phyloP scores from a whole-genome alignment of 2,888 invertebrate genomes.

The Drosophila pseudotakahashii region DNA sequence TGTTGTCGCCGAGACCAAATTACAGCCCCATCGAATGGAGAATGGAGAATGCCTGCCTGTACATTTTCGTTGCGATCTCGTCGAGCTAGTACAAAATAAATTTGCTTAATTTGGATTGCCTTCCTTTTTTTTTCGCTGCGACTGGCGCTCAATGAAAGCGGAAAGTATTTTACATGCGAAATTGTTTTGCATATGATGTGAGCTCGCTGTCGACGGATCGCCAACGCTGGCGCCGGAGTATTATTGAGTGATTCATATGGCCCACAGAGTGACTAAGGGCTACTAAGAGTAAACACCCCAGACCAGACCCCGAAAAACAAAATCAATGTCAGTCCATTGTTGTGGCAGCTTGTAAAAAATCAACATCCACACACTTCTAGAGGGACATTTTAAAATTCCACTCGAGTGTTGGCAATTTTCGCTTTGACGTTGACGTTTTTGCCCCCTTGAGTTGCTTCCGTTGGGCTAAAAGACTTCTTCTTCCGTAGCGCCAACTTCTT shows the following conservation, averaged over 20 bases:
- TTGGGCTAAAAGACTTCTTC: slow-evolving; percentile 53
- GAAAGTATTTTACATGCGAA: slow-evolving; percentile 55
- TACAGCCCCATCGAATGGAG: slow-evolving; percentile 23
- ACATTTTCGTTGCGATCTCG: slow-evolving; percentile 13
- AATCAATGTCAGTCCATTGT: slow-evolving; percentile 71
- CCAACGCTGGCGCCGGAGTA: slow-evolving; percentile 25
- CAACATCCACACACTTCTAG: slow-evolving; percentile 40
- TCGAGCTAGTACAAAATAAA: slow-evolving; percentile 46
- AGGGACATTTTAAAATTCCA: slow-evolving; percentile 76
- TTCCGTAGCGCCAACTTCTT: slow-evolving; percentile 54
- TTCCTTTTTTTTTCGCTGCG: neutral
- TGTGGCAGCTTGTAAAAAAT: slow-evolving; percentile 46
- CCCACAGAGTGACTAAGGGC: slow-evolving; percentile 66
- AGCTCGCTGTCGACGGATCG: slow-evolving; percentile 47
- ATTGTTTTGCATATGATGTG: slow-evolving; percentile 66
- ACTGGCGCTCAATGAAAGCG: slow-evolving; percentile 64
- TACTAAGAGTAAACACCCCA: slow-evolving; percentile 37
- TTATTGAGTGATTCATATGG: slow-evolving; percentile 54
- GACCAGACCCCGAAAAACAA: slow-evolving; percentile 56
- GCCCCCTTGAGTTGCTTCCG: slow-evolving; percentile 58
- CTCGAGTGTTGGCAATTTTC: slow-evolving; percentile 78
- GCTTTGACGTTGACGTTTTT: slow-evolving; percentile 33
- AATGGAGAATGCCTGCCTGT: slow-evolving; percentile 5
- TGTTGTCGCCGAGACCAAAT: slow-evolving; percentile 48
- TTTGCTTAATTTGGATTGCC: slow-evolving; percentile 67